These are phyloP conservation scores for Julus scandinavius DNA, from an alignment of 2,888 invertebrate species.

Conservation along the genomic window DNA sequence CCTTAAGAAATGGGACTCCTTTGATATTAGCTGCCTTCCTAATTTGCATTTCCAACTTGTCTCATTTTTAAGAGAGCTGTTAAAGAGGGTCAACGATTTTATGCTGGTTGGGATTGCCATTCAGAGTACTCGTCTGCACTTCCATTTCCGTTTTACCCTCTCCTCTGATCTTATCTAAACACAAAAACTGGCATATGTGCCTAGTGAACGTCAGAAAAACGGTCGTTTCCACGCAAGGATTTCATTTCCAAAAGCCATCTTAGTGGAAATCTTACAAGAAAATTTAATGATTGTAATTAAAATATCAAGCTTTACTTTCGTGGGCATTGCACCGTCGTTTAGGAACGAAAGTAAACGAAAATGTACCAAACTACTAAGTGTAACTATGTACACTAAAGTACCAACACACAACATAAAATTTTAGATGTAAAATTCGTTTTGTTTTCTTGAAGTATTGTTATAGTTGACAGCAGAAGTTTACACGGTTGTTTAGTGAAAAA, in stretches of 20 bases:
- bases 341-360: neutral
- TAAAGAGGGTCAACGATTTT: neutral
- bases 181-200: neutral
- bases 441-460: neutral
- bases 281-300: neutral
- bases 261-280: neutral
- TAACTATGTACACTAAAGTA: neutral
- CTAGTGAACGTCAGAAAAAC: neutral
- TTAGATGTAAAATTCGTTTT: neutral
- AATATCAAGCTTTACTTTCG: neutral
- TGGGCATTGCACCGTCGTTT: neutral
- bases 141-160: conserved; percentile 18
- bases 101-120: conserved; percentile 11
- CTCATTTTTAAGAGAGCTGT: neutral
- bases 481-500: too few relatives aligned
- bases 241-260: neutral
- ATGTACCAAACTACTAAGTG: neutral
- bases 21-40: neutral
- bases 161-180: neutral
- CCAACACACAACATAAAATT: neutral
- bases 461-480: neutral
- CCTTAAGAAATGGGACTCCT: conserved; percentile 11
- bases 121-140: neutral
- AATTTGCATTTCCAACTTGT: conserved; percentile 12
- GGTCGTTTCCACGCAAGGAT: neutral